Evolutionary conservation across 2,888 invertebrate species (phyloP), one percentile per base, ranked within the genome.

Genomic region (Conchocele bisecta): DNA sequence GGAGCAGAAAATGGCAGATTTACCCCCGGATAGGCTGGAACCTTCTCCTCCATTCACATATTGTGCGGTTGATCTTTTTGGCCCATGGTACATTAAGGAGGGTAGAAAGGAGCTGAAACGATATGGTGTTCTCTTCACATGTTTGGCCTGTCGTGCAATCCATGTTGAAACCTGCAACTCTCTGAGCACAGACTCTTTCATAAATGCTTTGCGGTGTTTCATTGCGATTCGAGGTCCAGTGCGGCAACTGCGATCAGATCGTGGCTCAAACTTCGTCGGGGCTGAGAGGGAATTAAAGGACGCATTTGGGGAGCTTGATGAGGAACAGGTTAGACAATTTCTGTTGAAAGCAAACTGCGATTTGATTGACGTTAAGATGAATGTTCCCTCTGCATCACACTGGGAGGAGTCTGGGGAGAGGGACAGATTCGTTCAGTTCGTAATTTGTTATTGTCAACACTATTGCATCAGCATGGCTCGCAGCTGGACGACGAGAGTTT

Each of bases 1-100:
- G 28, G 53, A 71, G 7, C 83, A 86, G 42, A 81, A 89, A 20
- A 90, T 89, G 89, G 85, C 87, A 0, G 77, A 86, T 26, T 73
- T 90, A 11, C 90, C 91, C 0, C n/a, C 24, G 5, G 79, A 84
- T 5, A 61, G 91, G 59, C 59, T 53, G 17, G 63, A 37, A 17
- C 22, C 63, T 28, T 17, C 42, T 9, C 63, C 63, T n/a, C 63
- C 63, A 22, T 63, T 63, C 31, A 53, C 53, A 4, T 63, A 63
- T 44, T 41, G 41, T 9, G 63, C 53, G 9, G 39, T 63, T 7
- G 63, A 63, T 26, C 53, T 20, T 41, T 63, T 63, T 29, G 63
- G 60, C 20, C 51, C 61, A n/a, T 41, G 28, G 37, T 17, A n/a
- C 20, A 28, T 63, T 26, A 39, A 44, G n/a, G 29, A 41, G 31